Evolutionary conservation across 2,888 invertebrate species (phyloP), one percentile per base, ranked within the genome.

Genomic region (Hydrotaea diabolus): DNA sequence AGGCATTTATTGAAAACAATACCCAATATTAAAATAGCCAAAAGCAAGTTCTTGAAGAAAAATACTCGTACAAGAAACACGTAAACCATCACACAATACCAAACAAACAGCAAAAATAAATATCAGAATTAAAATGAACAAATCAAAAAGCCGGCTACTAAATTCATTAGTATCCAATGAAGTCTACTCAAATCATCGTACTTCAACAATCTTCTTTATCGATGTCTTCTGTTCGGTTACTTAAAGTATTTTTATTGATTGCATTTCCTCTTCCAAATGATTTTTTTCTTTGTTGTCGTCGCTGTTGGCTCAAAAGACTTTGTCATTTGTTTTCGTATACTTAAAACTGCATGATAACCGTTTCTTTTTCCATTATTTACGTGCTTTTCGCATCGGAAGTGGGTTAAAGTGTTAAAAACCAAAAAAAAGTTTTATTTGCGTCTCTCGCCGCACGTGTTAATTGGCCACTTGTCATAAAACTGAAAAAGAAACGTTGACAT

Each of bases 371-470:
- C 2, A 31, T 7, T 4, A 31, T 62, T 79, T 85, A 85, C 85
- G 85, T 85, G 85, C 85, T 79, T 85, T 85, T 82, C 85, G 85
- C 85, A 43, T 64, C 75, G 84, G 84, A 86, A 81, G 84, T 86
- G 72, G 86, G 84, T 86, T 86, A 84, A 86, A 83, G 79, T 83
- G 46, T 77, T 80, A 74, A 78, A 78, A 76, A 19, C n/a, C n/a
- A n/a, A 71, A 71, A 57, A 74, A 74, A 23, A 13, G 49, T 78
- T 71, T 69, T 59, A 59, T 59, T 57, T 19, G 13, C 13, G 13
- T 23, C 23, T 66, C 19, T 74, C 55, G 21, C n/a, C 57, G 55
- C 73, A 80, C 73, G 69, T 79, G 66, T 62, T 69, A 81, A 77
- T 77, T 69, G 84, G 73, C 53, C 78, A 79, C 75, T 84, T 78